These are phyloP conservation scores for Odontophorus gujanensis DNA, from an alignment of 2,113 vertebrate species.

Conservation along the genomic window DNA sequence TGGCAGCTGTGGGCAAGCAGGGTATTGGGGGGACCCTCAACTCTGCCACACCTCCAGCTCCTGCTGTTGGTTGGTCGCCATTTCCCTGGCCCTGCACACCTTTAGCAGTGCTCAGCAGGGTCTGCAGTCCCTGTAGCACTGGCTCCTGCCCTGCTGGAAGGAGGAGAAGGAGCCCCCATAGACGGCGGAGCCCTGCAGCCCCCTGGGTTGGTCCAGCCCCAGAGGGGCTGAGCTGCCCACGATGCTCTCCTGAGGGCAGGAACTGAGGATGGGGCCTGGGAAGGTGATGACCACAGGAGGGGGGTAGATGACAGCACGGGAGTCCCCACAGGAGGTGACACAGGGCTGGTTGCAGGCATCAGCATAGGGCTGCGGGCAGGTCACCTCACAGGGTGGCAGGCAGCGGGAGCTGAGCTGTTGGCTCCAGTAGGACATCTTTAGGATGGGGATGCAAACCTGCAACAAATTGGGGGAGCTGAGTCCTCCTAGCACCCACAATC, in stretches of 20 bases:
- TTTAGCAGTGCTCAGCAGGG: background rate
- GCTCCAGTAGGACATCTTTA: background rate
- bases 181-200: background rate
- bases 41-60: background rate
- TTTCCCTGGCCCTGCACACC: background rate
- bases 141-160: background rate
- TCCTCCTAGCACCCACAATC: rapidly evolving
- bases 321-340: background rate
- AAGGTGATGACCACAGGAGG: background rate
- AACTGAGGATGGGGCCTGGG: background rate
- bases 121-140: background rate
- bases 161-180: background rate
- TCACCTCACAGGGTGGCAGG: background rate
- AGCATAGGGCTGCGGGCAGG: background rate
- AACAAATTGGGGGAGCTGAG: rapidly evolving
- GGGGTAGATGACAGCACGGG: background rate
- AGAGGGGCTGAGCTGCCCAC: background rate
- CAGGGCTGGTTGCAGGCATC: background rate
- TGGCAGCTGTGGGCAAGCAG: background rate
- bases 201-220: background rate
- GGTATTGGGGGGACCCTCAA: background rate
- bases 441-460: background rate
- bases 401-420: constrained; percentile 46
- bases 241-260: background rate
- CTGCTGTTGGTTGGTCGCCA: background rate